Evolutionary conservation across 2,113 vertebrate genomes (phyloP).

Genomic region (Microcebus griseorufus): DNA sequence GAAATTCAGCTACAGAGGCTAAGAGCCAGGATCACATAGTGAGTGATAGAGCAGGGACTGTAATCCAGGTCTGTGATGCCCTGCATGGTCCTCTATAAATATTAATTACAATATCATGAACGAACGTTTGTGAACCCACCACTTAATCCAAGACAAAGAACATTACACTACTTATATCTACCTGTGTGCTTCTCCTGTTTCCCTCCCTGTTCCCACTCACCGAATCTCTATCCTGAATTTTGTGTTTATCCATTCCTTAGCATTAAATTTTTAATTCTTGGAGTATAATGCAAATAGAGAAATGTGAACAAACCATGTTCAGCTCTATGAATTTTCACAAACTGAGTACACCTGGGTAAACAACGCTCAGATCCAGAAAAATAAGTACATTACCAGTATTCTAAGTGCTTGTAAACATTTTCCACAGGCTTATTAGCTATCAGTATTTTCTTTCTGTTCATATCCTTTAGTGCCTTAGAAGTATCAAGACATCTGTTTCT

Average conservation of each 20-base stretch:
- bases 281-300: background rate
- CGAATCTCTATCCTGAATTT: background rate
- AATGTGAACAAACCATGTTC: background rate
- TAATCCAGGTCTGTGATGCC: too few relatives aligned
- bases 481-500: background rate
- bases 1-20: background rate
- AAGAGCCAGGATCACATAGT: background rate
- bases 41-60: background rate
- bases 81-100: background rate
- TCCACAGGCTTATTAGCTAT: background rate
- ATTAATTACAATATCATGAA: background rate
- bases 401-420: background rate
- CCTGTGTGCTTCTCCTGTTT: too few relatives aligned
- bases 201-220: too few relatives aligned
- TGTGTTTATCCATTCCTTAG: background rate
- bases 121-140: too few relatives aligned
- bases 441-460: background rate
- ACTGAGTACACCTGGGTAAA: background rate
- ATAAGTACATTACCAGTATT: background rate
- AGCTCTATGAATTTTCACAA: constrained; percentile 7
- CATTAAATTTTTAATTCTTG: background rate
- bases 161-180: too few relatives aligned
- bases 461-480: background rate
- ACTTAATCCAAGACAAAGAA: too few relatives aligned
- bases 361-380: background rate